Evolutionary conservation across 2,888 invertebrate genomes (phyloP).

Genomic region (Habrosyne pyritoides): DNA sequence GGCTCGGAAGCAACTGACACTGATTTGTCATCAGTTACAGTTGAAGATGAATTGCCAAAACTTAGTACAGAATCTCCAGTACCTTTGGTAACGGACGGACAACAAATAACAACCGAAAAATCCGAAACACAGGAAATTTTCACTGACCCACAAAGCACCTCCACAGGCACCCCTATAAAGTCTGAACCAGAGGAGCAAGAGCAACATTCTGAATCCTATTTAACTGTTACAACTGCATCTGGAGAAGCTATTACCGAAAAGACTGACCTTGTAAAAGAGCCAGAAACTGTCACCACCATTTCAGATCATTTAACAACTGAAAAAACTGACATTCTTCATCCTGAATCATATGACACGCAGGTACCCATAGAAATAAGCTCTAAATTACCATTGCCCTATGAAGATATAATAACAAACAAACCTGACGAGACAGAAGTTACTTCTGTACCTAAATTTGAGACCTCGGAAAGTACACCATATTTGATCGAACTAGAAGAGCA

Average conservation of each 20-base stretch:
- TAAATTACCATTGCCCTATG: constrained; percentile 1
- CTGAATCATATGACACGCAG: not conserved
- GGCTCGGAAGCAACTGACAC: constrained; percentile 14
- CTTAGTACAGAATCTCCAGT: constrained; percentile 7
- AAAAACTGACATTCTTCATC: not conserved
- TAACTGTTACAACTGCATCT: not conserved
- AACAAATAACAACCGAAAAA: constrained; percentile 13
- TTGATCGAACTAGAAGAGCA: constrained; percentile 65
- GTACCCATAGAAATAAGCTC: not conserved
- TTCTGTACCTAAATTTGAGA: constrained; percentile 24
- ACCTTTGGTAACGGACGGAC: not conserved
- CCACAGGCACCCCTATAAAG: not conserved
- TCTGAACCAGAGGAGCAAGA: not conserved
- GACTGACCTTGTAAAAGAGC: not conserved
- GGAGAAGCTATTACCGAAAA: not conserved
- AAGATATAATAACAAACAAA: not conserved
- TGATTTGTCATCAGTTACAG: constrained; percentile 9
- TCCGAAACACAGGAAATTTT: constrained; percentile 10
- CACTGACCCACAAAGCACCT: constrained; percentile 8
- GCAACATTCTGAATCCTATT: not conserved
- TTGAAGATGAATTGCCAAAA: constrained; percentile 12
- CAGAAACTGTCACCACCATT: not conserved
- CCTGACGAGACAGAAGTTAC: constrained; percentile 16
- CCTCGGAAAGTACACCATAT: constrained; percentile 53
- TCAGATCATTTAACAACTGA: not conserved